Base-by-base conservation (phyloP, 2,888 invertebrate species). In the Blera fallax region DNA sequence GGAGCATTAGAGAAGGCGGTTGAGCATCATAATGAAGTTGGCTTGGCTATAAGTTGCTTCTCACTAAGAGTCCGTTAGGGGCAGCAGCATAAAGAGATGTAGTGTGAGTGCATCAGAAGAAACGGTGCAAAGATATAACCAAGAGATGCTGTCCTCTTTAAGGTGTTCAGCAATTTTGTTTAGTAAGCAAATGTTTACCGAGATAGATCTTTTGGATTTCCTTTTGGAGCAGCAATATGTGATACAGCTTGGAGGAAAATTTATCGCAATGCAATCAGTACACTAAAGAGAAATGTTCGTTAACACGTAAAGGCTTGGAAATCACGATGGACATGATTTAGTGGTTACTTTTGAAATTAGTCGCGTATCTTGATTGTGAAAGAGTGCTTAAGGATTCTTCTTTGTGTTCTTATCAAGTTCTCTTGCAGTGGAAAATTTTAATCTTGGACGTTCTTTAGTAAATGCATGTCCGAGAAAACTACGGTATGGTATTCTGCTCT, bases 151-250 rank as follows among this genome's bases (percentile, higher is more conserved):
- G 37, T 65, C 34, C 24, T 72, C 43, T 70, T 58, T 34, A 58
- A 82, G 74, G 80, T 74, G 79, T 76, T 60, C 48, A 48, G 60
- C 65, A 77, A 81, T 81, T 70, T 77, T 60, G 60, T 72, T 81
- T 81, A 81, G 81, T 81, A 81, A 77, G 85, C 81, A 85, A 85
- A 85, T 85, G 85, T 85, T 85, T 85, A 64, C 29, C 29, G 62
- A 77, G 81, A 85, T 85, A 37, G 52, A 85, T 85, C 80, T 76
- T 60, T 65, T 50, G 54, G 18, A 58, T 29, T 52, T 14, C 14
- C 40, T 24, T 58, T 52, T 62, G 10, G 29, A 77, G 21, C 1
- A 78, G 21, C 14, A 58, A 52, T 32, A 67, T 65, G 21, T 3
- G 21, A 6, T 29, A 5, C 6, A 16, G 40, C 40, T 65, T 37